Evolutionary conservation across 1,140 invertebrate species (phyloP), one percentile per base, ranked within the genome.

Genomic region (Drosophila sturtevanti): DNA sequence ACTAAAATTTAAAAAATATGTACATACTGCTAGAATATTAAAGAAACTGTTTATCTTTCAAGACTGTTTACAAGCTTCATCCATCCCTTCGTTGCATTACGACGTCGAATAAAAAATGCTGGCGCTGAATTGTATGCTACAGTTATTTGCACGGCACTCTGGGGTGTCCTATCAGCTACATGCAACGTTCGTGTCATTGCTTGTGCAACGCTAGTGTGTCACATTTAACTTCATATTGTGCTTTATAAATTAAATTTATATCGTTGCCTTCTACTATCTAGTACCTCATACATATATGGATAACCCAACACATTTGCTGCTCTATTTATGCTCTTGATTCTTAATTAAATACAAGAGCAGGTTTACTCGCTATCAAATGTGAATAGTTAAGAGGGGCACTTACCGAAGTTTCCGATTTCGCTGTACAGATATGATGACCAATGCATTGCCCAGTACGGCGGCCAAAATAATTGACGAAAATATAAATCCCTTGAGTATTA

Each of bases 381-480:
- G 55, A 6, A 31, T 31, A 6, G 6, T 6, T 6, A 31, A 4
- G 5, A 1, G 5, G 6, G 54, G 6, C 58, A 86, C 90, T 89
- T 89, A 92, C 91, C 91, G 82, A 77, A 92, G 73, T 73, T 92
- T 92, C 18, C 91, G 77, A 79, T 92, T 92, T 38, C 91, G 90
- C 44, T 90, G 90, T 31, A 92, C 91, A 68, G 95, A 96, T 59
- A 96, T 95, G 78, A 97, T 97, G 72, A 97, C 96, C 61, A 97
- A 92, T 0, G 96, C 95, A 93, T 98, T 98, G 27, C 97, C 97
- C 24, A 98, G 93, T 4, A 98, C 94, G 0, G 97, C 97, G 56
- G 96, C 95, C 35, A 97, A 93, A 79, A 98, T 98, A 89, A 98
- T 97, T 65, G 94, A 94, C 51, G 94, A 94, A 93, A 97, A 97